Percentiles rank a stretch among this genome's conserved stretches.
Conservation (phyloP, 2,888 invertebrate species). For the Apotomis capreana region DNA sequence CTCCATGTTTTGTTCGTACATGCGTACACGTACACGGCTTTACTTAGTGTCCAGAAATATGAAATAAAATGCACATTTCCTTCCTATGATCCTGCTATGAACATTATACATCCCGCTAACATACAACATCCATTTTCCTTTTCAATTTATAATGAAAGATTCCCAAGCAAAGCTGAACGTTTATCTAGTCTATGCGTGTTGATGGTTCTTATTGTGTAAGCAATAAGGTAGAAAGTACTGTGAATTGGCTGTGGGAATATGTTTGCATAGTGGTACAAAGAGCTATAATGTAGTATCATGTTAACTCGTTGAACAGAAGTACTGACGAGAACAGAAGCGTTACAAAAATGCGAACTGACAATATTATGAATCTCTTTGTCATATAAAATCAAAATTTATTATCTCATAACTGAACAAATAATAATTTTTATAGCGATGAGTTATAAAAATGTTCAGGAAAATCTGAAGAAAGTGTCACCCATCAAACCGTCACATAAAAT, state of each 20-base stretch:
- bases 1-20: too few relatives aligned
- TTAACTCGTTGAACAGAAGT: constrained; percentile 33
- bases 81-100: too few relatives aligned
- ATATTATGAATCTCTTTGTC: too few relatives aligned
- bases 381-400: too few relatives aligned
- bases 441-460: too few relatives aligned
- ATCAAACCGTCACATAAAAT: too few relatives aligned
- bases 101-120: neutral
- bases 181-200: neutral
- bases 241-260: neutral
- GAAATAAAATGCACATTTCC: too few relatives aligned
- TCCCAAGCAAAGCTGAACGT: constrained; percentile 5
- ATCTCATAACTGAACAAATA: too few relatives aligned
- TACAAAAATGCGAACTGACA: neutral
- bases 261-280: constrained; percentile 25
- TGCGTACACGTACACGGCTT: too few relatives aligned
- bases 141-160: constrained; percentile 23
- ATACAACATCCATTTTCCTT: constrained; percentile 4
- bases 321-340: constrained; percentile 12
- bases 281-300: constrained; percentile 37
- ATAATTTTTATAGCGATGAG: too few relatives aligned
- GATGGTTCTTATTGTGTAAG: neutral
- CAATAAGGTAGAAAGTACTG: neutral
- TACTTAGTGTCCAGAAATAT: too few relatives aligned
- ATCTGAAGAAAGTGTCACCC: too few relatives aligned